Evolutionary conservation across 2,888 invertebrate genomes (phyloP), one percentile per base, ranked within the genome.

Genomic region (Pseudolycoriella hygida): DNA sequence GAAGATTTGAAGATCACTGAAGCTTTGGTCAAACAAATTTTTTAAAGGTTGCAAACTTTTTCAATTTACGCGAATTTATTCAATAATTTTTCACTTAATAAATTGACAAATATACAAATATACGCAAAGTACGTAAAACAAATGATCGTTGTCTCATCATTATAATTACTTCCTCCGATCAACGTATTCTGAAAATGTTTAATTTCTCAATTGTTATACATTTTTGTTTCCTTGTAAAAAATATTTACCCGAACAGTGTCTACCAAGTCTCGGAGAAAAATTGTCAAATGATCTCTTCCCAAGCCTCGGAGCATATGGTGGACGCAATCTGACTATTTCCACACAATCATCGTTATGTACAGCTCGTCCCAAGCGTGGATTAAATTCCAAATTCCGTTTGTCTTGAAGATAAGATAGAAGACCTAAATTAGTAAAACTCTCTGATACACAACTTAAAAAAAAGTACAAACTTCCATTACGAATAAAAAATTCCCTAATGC

Each of bases 201-300:
- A 25, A n/a, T n/a, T n/a, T n/a, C n/a, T n/a, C n/a, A n/a, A n/a
- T n/a, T n/a, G n/a, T n/a, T n/a, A n/a, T n/a, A n/a, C n/a, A n/a
- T n/a, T n/a, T n/a, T n/a, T n/a, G n/a, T n/a, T n/a, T n/a, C n/a
- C n/a, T n/a, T n/a, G n/a, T n/a, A n/a, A n/a, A n/a, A n/a, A n/a
- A n/a, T n/a, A n/a, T n/a, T n/a, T n/a, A 25, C 34, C 34, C 12
- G 34, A 34, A 34, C 34, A 34, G 17, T 40, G 40, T 40, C 40
- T 17, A 4, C 40, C 40, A 10, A 40, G 19, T n/a, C 40, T 17
- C 11, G 40, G 40, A 3, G 40, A 40, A 40, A 40, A 40, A 18
- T 12, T 17, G 18, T 18, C 15, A 25, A 25, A 4, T 3, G 8
- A 5, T 19, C 17, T 17, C 18, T 40, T 40, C 4, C 40, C 40